Evolutionary conservation across 2,113 vertebrate genomes (phyloP).

Genomic region (Nannospalax galili): DNA sequence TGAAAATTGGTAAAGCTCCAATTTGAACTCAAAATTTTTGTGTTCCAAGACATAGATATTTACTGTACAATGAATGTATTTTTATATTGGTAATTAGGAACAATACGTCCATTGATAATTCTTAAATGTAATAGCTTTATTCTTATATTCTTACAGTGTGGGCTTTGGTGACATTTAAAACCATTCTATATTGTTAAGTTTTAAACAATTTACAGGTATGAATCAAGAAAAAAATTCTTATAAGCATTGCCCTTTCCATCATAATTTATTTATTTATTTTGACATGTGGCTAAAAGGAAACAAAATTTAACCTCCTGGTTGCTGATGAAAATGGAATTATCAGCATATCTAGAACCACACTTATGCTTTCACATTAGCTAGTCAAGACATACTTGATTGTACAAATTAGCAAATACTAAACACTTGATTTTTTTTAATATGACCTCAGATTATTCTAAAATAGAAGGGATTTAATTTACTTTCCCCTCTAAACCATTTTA

Average conservation of each 20-base stretch:
- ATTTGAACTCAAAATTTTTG: not conserved
- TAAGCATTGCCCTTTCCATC: not conserved
- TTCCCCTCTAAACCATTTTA: not conserved
- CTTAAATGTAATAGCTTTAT: not conserved
- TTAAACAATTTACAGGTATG: not conserved
- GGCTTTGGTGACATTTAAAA: slow-evolving; percentile 22
- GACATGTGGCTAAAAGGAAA: not conserved
- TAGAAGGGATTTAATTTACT: not conserved
- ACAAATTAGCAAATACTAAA: not conserved
- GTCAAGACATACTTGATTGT: not conserved
- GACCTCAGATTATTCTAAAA: not conserved
- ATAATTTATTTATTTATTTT: slow-evolving; percentile 7
- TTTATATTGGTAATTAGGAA: not conserved
- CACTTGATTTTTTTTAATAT: not conserved
- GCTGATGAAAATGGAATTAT: not conserved
- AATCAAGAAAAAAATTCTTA: not conserved
- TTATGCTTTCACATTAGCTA: not conserved
- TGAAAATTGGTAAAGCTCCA: not conserved
- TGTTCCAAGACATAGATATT: not conserved
- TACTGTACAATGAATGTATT: not conserved
- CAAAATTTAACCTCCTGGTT: not conserved
- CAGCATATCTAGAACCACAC: not conserved
- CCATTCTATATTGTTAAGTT: not conserved
- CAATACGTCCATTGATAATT: not conserved
- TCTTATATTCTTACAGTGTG: not conserved